Conservation (phyloP, 2,113 vertebrate genomes). For the Oryzias celebensis region DNA sequence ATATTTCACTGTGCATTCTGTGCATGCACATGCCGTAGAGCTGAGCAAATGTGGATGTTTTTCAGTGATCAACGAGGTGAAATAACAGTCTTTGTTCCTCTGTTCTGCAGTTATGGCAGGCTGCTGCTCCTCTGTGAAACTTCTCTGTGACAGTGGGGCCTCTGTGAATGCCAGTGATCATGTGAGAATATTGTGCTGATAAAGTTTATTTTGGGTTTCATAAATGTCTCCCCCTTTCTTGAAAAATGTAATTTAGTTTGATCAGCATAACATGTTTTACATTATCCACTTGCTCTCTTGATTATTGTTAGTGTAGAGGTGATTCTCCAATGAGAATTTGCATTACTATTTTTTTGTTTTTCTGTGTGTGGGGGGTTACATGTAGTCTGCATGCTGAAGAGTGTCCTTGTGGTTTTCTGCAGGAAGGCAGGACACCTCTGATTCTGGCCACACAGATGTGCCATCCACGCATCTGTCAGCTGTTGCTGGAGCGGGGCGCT, state of each 20-base stretch:
- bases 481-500: constrained; percentile 88
- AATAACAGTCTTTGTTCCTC: constrained; percentile 2
- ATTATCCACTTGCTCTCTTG: no score
- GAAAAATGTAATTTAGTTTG: no score
- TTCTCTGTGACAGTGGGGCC: constrained; percentile 91
- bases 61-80: constrained; percentile 14
- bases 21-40: background rate
- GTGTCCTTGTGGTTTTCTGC: constrained; percentile 6
- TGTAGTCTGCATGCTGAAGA: background rate
- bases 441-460: constrained; percentile 97
- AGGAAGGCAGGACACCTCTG: constrained; percentile 93
- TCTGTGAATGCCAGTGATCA: constrained; percentile 87
- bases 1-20: background rate
- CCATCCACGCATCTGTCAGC: constrained; percentile 86
- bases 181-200: constrained; percentile 75
- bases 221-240: no score
- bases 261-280: no score
- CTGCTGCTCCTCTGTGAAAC: constrained; percentile 90
- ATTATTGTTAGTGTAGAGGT: background rate
- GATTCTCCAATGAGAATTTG: background rate
- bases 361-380: background rate
- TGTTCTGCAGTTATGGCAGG: constrained; percentile 87
- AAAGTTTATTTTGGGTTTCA: no score
- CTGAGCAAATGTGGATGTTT: background rate
- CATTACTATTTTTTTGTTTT: background rate